Evolutionary conservation across 2,797 vertebrate species (phyloP), one percentile per base, ranked within the genome.

Genomic region (Dipus sagitta): DNA sequence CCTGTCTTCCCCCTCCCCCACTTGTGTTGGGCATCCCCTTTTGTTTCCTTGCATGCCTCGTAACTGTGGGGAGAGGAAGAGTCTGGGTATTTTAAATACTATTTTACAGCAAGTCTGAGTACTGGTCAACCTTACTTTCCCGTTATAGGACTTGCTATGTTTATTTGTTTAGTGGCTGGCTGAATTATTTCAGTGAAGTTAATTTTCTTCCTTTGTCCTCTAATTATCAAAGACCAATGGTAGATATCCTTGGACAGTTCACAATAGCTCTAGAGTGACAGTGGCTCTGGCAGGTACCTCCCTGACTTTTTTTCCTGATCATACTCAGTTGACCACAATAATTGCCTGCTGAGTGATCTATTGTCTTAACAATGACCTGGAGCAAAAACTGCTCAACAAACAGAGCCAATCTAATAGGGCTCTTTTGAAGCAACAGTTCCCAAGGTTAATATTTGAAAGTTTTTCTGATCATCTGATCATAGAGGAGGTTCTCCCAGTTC

Each of bases 391-490:
- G 32, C 67, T 70, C n/a, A 10, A 88, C 65, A 91, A 89, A 72
- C 71, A 71, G 42, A 93, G 72, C 23, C 23, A 92, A 47, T 86
- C 52, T 85, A 54, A 88, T 74, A 94, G 68, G 5, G 20, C 17
- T 94, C 47, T 81, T 95, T 60, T 90, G 86, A 90, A 72, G 23
- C 23, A 24, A 60, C 0, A 88, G 52, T 89, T 82, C 72, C 78
- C 92, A 52, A 77, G 42, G 42, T 94, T 58, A 81, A 13, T 64
- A 90, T 76, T 84, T 88, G 89, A 76, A 76, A 80, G 85, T 34
- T 79, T 17, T 80, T 90, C 54, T 81, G 47, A 68, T 6, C 24
- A 71, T 90, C 54, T 81, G 47, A 68, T 6, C 24, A 71, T 12
- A 83, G 20, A 20, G 92, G 9, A 34, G 26, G 15, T 91, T 60